Evolutionary conservation across 2,888 invertebrate genomes (phyloP).

Genomic region (Drosophila leonis): DNA sequence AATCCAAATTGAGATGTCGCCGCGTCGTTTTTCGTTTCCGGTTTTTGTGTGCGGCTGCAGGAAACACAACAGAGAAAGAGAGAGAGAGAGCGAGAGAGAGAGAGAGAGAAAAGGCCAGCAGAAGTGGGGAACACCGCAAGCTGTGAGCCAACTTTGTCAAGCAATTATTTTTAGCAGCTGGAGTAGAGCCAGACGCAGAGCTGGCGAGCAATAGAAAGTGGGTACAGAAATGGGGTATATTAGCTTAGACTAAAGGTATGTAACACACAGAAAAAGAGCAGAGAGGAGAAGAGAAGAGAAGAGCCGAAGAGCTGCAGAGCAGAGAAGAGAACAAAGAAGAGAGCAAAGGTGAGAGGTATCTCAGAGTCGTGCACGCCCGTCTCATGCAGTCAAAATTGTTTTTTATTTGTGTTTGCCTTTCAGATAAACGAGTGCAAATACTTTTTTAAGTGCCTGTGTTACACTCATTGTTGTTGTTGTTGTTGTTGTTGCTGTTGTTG

Average conservation of each 20-base stretch:
- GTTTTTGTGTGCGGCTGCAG: slow-evolving; percentile 40
- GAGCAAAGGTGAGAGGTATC: not conserved
- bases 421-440: slow-evolving; percentile 75
- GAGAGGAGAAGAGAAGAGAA: not conserved
- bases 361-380: not conserved
- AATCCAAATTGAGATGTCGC: slow-evolving; percentile 71
- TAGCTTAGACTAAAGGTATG: not conserved
- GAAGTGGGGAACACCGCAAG: slow-evolving; percentile 23
- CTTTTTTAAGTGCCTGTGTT: slow-evolving; percentile 73
- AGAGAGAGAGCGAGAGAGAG: not conserved
- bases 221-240: slow-evolving; percentile 4
- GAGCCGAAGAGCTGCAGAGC: not conserved
- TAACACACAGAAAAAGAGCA: not conserved
- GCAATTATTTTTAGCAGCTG: slow-evolving; percentile 72
- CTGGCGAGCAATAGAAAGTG: not conserved
- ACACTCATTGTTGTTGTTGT: slow-evolving; percentile 3
- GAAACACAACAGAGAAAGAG: slow-evolving; percentile 17
- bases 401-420: slow-evolving; percentile 63
- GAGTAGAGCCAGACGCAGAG: slow-evolving; percentile 10
- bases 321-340: too few relatives aligned
- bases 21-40: slow-evolving; percentile 55
- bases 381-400: not conserved
- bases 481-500: not conserved
- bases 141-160: slow-evolving; percentile 74
- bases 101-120: not conserved